Conservation (phyloP, 2,113 vertebrate genomes). For the Muntiacus reevesi region DNA sequence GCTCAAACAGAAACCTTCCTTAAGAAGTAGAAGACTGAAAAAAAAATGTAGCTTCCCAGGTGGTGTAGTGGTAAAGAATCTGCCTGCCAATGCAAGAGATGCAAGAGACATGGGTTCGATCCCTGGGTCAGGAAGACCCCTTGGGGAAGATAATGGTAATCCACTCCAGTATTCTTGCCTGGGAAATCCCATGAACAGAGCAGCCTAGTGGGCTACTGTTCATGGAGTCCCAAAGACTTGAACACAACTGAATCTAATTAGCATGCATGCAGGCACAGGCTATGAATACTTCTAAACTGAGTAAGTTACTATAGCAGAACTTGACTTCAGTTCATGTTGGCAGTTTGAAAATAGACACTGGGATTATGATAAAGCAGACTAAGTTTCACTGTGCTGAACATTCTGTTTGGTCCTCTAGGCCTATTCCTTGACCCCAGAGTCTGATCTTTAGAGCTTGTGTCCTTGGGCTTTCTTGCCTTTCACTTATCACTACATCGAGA, state of each 20-base stretch:
- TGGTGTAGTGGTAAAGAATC: neutral
- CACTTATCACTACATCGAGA: neutral
- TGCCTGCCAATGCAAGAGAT: neutral
- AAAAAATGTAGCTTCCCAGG: neutral
- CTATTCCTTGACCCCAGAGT: neutral
- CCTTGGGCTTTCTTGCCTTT: neutral
- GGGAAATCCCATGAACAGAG: neutral
- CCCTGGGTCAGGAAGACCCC: neutral
- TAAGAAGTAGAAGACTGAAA: neutral
- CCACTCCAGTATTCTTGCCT: neutral
- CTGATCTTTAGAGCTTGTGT: neutral
- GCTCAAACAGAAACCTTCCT: neutral
- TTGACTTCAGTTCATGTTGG: neutral
- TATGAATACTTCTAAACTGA: constrained; percentile 4
- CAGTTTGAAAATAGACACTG: neutral
- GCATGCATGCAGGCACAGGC: neutral
- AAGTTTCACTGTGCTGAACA: neutral
- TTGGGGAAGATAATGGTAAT: neutral
- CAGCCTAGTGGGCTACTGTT: neutral
- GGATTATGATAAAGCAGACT: neutral
- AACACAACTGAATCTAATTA: neutral
- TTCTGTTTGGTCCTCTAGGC: neutral
- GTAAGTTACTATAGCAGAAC: neutral
- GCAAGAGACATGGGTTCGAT: neutral
- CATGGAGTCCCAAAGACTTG: neutral